These are phyloP conservation scores for Phrynocephalus guinanensis DNA, from an alignment of 2,797 vertebrate genomes.

Conservation along the genomic window DNA sequence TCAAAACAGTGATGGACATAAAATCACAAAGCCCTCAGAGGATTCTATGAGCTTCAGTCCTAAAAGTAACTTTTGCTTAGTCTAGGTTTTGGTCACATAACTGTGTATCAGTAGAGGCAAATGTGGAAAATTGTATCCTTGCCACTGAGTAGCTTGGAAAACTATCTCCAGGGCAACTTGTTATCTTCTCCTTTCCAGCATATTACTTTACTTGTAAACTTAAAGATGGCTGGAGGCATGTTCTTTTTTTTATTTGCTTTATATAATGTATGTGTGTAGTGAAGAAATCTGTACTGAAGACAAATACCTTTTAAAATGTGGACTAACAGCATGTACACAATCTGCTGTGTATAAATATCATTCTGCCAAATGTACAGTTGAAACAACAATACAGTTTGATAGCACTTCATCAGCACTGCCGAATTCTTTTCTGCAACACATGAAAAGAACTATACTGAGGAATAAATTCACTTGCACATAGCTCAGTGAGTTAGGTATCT, in stretches of 20 bases:
- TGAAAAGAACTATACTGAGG: background rate
- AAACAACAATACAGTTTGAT: constrained; percentile 5
- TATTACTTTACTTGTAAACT: background rate
- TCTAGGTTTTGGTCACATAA: background rate
- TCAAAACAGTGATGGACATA: background rate
- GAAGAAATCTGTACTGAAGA: constrained; percentile 40
- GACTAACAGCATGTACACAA: constrained; percentile 4
- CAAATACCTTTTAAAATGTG: constrained; percentile 32
- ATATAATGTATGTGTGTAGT: background rate
- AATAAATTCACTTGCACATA: background rate
- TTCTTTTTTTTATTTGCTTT: background rate
- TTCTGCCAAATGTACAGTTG: background rate
- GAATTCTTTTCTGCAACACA: background rate
- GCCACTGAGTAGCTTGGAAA: background rate
- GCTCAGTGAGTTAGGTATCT: too few species aligned
- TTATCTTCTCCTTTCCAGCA: background rate
- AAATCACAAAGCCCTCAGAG: background rate
- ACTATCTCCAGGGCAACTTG: background rate
- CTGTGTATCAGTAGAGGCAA: background rate
- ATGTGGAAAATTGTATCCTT: background rate
- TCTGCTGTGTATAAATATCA: background rate
- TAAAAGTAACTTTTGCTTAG: too few species aligned
- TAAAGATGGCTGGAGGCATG: background rate
- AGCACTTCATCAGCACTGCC: background rate
- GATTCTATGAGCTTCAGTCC: background rate